Percentiles rank a stretch among this genome's conserved stretches.
phyloP scores from a whole-genome alignment of 2,113 vertebrate species.

The Eupsittula cactorum region DNA sequence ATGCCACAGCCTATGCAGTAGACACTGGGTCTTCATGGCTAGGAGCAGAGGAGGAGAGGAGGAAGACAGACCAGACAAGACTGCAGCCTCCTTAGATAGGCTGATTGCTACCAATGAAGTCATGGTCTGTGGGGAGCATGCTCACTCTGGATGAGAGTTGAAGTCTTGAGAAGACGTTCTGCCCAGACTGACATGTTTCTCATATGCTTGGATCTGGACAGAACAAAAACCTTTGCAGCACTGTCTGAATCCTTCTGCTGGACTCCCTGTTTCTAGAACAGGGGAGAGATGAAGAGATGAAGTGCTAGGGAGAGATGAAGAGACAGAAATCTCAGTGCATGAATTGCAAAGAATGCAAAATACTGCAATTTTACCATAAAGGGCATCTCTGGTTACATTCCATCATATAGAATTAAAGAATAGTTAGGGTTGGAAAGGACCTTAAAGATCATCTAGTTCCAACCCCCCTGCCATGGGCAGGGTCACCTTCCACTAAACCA shows the following conservation, averaged over 20 bases:
- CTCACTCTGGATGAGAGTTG: not conserved
- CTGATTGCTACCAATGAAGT: not conserved
- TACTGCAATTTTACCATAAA: not conserved
- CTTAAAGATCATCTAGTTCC: too few species aligned
- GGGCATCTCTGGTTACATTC: not conserved
- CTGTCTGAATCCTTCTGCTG: not conserved
- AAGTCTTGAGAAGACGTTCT: not conserved
- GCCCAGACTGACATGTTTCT: not conserved
- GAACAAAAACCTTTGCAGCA: not conserved
- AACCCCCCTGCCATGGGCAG: too few species aligned
- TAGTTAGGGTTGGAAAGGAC: too few species aligned
- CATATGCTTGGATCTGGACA: not conserved
- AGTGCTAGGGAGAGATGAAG: not conserved
- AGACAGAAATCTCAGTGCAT: not conserved
- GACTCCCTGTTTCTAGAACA: not conserved
- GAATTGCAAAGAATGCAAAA: not conserved
- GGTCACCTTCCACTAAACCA: too few species aligned
- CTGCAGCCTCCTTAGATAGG: not conserved
- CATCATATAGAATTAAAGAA: not conserved
- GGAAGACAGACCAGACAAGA: not conserved
- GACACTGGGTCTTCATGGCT: not conserved
- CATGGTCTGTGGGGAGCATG: not conserved
- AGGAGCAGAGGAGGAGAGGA: not conserved
- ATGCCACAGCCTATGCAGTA: not conserved
- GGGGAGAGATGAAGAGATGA: not conserved